Conservation (phyloP, 30 jellyfish, hydroid and myxozoan species). For the Hydra vulgaris region DNA sequence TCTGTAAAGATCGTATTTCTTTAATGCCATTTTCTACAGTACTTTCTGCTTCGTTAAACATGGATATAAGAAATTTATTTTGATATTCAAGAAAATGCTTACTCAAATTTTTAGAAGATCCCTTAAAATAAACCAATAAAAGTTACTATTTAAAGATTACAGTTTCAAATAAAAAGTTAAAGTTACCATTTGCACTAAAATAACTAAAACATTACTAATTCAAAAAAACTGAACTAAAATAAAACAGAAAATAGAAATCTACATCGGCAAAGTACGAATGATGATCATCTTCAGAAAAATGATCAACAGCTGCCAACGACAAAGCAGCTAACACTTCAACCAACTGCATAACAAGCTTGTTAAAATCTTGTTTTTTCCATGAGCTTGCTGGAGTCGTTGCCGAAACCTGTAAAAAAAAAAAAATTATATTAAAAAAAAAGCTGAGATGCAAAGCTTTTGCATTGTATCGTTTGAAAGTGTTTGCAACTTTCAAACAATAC, state of each 20-base stretch:
- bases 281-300: slow-evolving; percentile 6
- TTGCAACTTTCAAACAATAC: too few species aligned
- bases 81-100: slow-evolving; percentile 14
- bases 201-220: too few species aligned
- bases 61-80: slow-evolving; percentile 14
- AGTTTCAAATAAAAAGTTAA: too few species aligned
- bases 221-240: too few species aligned
- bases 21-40: slow-evolving; percentile 17
- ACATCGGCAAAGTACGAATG: background rate
- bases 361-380: background rate
- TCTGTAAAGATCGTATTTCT: slow-evolving; percentile 9
- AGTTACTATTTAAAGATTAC: too few species aligned
- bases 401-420: background rate
- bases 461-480: too few species aligned
- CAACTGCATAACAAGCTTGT: slow-evolving; percentile 7
- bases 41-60: slow-evolving; percentile 15
- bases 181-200: too few species aligned
- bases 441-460: too few species aligned
- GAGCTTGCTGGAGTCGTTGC: background rate
- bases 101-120: background rate
- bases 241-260: too few species aligned
- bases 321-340: slow-evolving; percentile 20
- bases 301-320: slow-evolving; percentile 36
- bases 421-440: too few species aligned
- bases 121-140: background rate